phyloP scores from a whole-genome alignment of 2,888 invertebrate species.

The Prenolepis imparis region DNA sequence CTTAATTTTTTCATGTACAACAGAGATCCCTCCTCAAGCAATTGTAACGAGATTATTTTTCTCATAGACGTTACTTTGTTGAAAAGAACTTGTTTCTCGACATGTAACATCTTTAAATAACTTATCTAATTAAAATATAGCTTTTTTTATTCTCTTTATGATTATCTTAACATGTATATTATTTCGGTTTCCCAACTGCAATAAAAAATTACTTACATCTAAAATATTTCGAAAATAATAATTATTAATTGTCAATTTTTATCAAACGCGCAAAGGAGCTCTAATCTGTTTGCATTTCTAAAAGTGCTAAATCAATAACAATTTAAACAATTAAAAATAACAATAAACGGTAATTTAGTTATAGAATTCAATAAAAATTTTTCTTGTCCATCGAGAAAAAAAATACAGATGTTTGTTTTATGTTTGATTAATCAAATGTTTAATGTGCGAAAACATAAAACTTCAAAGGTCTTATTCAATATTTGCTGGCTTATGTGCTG shows the following conservation, averaged over 20 bases:
- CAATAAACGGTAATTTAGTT: not conserved
- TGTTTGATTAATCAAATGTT: not conserved
- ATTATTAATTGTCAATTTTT: not conserved
- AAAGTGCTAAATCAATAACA: not conserved
- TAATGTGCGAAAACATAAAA: not conserved
- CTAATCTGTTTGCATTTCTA: not conserved
- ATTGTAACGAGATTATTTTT: not conserved
- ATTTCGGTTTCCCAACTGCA: not conserved
- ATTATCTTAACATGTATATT: not conserved
- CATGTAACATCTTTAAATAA: not conserved
- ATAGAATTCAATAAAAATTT: not conserved
- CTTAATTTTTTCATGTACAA: not conserved
- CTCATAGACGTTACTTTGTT: not conserved
- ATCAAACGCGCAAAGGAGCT: not conserved
- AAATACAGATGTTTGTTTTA: not conserved
- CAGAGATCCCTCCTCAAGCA: not conserved
- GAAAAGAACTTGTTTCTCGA: not conserved
- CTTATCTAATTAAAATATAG: not conserved
- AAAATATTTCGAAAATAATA: not conserved
- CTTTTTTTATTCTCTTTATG: not conserved
- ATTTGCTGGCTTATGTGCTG: not conserved
- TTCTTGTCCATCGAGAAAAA: not conserved
- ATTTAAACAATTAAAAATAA: not conserved
- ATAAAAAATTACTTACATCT: conserved; percentile 7
- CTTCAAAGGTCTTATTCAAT: conserved; percentile 10